Evolutionary conservation across 2,113 vertebrate species (phyloP), one percentile per base, ranked within the genome.

Genomic region (Cichladusa arquata): DNA sequence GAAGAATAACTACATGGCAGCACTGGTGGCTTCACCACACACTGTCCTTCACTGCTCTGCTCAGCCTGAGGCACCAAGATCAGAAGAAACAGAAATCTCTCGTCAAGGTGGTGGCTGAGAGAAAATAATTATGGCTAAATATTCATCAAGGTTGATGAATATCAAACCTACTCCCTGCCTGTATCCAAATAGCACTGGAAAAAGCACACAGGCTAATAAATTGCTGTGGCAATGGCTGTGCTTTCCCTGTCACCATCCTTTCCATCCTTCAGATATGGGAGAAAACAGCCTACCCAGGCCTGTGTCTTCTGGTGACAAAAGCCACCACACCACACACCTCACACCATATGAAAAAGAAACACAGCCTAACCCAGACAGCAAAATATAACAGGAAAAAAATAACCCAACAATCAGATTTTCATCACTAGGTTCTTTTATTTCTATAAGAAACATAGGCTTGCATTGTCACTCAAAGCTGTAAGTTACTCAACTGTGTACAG

Each of bases 321-420:
- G 9, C 12, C 3, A 5, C 18, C 18, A 51, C 26, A 60, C 28
- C n/a, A n/a, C n/a, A n/a, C n/a, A n/a, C n/a, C 34, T 65, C 31
- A 31, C 0, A 0, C 24, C 26, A 28, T 9, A 38, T 6, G 2
- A 44, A 51, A 62, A 79, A 51, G 20, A 60, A 65, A 51, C 1
- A 3, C 2, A 7, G 31, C 17, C 66, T 34, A 72, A 80, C 19
- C 3, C 40, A 72, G 57, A 44, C 5, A 48, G 17, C 11, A 82
- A 72, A 64, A 66, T 19, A 20, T 9, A n/a, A 44, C 7, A 28
- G 14, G 19, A 28, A 14, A 76, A 29, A 71, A 79, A 22, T 12
- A 60, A 64, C 12, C 6, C 40, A 69, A 45, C 11, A 2, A 53
- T 12, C 12, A 57, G 5, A 76, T 31, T 86, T 60, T 61, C 54